Evolutionary conservation across 2,797 vertebrate genomes (phyloP), one percentile per base, ranked within the genome.

Genomic region (Serranus cabrilla): DNA sequence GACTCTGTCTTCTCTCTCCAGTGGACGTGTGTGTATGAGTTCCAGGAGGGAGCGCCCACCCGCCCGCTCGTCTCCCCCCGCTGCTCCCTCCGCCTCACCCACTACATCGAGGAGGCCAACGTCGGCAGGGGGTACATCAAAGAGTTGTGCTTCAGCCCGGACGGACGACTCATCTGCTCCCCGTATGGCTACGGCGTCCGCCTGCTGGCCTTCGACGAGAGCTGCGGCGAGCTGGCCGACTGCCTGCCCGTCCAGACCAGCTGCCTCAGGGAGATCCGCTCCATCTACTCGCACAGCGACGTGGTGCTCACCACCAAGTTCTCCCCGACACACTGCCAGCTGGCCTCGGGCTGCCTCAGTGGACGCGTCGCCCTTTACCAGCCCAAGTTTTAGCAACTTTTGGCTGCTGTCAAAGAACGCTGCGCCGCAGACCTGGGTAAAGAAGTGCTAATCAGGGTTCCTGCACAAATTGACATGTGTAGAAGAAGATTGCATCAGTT

Each of bases 21-120:
- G 98, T 99, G 98, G 98, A 99, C 98, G 17, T 99, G 98, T 81
- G 98, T 99, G 80, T 99, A 99, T 39, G 98, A 99, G 95, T 99
- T 99, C 95, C 98, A 99, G 91, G 98, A 99, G 87, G 97, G 97
- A 17, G 95, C 96, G 4, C 97, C 97, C 0, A 92, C 96, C n/a
- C 96, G 96, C n/a, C 96, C 96, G 0, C 95, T 96, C 0, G 93
- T 96, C 37, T 97, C 97, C 0, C 98, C 97, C 2, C 97, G 97
- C 79, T 98, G 97, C 89, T 99, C 98, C 23, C 94, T 99, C 50
- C 96, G 96, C 66, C 94, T 99, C 79, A 99, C 97, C 64, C 98
- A 99, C 92, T 99, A 97, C 93, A 97, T 99, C 16, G 98, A 99
- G 94, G 97, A 99, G 94, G 98, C 98, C 86, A 98, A 98, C 1